A percentile compares a stretch with the other conserved stretches of the same genome.
phyloP scores from a whole-genome alignment of 2,113 vertebrate species.

The Ophthalmolycus amberensis region DNA sequence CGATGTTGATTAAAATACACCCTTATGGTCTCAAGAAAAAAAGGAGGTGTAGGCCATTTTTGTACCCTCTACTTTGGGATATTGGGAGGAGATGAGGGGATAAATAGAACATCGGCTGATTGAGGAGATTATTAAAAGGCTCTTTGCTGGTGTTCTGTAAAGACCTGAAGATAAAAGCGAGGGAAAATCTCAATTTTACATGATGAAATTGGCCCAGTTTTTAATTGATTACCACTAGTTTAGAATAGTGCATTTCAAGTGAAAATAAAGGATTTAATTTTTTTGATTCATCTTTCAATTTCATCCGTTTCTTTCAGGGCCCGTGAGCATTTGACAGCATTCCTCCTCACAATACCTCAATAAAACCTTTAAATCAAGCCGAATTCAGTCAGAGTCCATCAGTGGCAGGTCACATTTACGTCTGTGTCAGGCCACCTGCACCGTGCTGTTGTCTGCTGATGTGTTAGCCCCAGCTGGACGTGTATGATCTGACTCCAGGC shows the following conservation, averaged over 20 bases:
- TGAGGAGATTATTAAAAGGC: constrained; percentile 38
- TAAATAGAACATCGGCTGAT: constrained; percentile 56
- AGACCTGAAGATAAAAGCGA: constrained; percentile 22
- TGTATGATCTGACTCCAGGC: constrained; percentile 79
- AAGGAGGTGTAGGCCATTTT: constrained; percentile 63
- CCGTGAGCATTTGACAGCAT: constrained; percentile 38
- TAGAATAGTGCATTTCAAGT: background rate
- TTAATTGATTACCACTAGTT: constrained; percentile 1
- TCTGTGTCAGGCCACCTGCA: constrained; percentile 78
- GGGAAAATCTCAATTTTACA: background rate
- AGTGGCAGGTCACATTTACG: constrained; percentile 76
- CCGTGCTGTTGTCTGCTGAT: constrained; percentile 65
- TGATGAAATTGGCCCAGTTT: constrained; percentile 9
- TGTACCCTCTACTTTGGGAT: constrained; percentile 59
- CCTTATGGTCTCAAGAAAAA: constrained; percentile 80
- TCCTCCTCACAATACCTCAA: constrained; percentile 24
- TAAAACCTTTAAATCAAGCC: constrained; percentile 57
- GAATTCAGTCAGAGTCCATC: constrained; percentile 64
- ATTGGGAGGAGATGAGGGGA: constrained; percentile 50
- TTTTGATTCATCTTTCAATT: background rate
- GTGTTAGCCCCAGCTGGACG: constrained; percentile 78
- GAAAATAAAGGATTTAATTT: background rate
- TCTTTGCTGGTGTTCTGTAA: constrained; percentile 31
- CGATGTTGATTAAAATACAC: constrained; percentile 86
- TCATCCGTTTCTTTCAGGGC: constrained; percentile 13